These are phyloP conservation scores for Leucophenga montana DNA, from an alignment of 2,888 invertebrate genomes.

Conservation along the genomic window DNA sequence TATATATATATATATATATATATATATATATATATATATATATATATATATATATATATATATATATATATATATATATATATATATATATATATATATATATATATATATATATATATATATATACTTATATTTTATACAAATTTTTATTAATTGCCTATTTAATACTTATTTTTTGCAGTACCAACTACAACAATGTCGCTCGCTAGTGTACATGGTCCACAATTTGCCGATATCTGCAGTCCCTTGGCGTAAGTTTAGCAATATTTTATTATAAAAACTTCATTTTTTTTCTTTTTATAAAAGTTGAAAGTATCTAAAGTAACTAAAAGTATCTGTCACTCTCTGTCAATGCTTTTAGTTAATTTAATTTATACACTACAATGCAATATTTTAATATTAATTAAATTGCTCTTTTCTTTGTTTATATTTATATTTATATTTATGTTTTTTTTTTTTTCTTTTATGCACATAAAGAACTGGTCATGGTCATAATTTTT, in stretches of 20 bases:
- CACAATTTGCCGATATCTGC: constrained; percentile 73
- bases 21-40: not conserved
- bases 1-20: not conserved
- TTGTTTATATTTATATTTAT: no score
- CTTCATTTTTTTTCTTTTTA: no score
- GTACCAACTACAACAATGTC: constrained; percentile 75
- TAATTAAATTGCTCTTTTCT: no score
- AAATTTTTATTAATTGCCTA: constrained; percentile 33
- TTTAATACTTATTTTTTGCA: constrained; percentile 62
- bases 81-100: not conserved
- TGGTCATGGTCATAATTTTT: no score
- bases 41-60: not conserved
- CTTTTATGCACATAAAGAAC: no score
- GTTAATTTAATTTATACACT: no score
- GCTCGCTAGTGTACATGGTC: constrained; percentile 75
- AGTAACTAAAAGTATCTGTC: no score
- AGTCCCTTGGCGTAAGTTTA: constrained; percentile 71
- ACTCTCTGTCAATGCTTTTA: no score
- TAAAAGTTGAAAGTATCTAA: no score
- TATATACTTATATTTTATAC: not conserved
- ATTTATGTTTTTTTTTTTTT: no score
- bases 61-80: not conserved
- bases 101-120: not conserved
- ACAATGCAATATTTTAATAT: no score
- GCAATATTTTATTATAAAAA: no score